These are phyloP conservation scores for Pollenia amentaria DNA, from an alignment of 2,888 invertebrate species.

Conservation along the genomic window DNA sequence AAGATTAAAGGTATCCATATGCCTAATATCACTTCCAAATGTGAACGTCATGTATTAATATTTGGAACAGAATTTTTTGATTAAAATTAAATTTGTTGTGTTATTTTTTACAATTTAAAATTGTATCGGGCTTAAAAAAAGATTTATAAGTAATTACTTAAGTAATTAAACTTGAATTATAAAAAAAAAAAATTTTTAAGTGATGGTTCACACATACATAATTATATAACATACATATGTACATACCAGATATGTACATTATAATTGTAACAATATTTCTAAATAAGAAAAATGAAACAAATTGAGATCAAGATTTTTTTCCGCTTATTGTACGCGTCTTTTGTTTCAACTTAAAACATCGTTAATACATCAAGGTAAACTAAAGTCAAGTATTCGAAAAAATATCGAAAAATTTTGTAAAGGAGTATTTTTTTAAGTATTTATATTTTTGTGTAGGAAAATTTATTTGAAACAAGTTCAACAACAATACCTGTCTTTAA, in stretches of 20 bases:
- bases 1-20: too few relatives aligned
- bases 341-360: slow-evolving; percentile 29
- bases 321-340: slow-evolving; percentile 26
- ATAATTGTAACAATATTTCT: slow-evolving; percentile 24
- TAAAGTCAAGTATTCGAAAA: slow-evolving; percentile 51
- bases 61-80: too few relatives aligned
- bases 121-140: too few relatives aligned
- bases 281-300: slow-evolving; percentile 29
- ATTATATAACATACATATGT: neutral
- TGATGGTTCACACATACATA: neutral
- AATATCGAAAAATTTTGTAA: slow-evolving; percentile 36
- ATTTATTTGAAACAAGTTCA: neutral
- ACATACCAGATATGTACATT: too few relatives aligned
- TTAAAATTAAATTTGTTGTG: too few relatives aligned
- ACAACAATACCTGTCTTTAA: neutral
- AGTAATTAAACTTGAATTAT: neutral
- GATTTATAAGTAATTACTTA: neutral
- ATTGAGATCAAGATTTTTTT: slow-evolving; percentile 52
- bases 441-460: slow-evolving; percentile 9
- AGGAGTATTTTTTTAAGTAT: slow-evolving; percentile 31
- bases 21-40: too few relatives aligned
- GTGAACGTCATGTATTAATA: too few relatives aligned
- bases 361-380: slow-evolving; percentile 38
- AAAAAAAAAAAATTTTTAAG: neutral
- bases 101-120: too few relatives aligned